Base-by-base conservation (phyloP, 2,797 vertebrate genomes). In the Otolemur crassicaudatus region DNA sequence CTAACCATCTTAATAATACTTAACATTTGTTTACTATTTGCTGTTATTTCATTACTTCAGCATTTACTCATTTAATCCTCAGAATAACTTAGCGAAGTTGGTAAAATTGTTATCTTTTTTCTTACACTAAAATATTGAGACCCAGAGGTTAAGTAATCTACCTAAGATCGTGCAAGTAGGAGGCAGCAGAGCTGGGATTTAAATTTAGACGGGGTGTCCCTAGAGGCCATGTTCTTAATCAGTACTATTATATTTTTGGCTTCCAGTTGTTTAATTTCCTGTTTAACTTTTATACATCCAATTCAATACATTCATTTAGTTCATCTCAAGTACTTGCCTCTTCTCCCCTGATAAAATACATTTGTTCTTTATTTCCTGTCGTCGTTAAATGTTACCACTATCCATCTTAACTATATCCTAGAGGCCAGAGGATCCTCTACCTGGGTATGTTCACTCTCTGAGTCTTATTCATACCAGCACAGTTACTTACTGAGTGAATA, bases 241-340 rank as follows among this genome's bases (percentile, higher is more conserved):
- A 43, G 17, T 58, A 22, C 37, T 63, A 19, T n/a, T 63, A 8
- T 37, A 34, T 69, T 37, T 76, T 95, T 76, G 53, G 53, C 56
- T 76, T 89, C 56, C 17, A 46, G 13, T 73, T 75, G 43, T 73
- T 29, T 91, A 91, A 94, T 40, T 93, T 96, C 67, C 43, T 75
- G 6, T 93, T 88, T 93, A 96, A 92, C 76, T 90, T 95, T 87
- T 92, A 53, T 90, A 20, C 40, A 72, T 79, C 65, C 40, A 22
- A 76, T 94, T 80, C 31, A 91, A 0, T 73, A 43, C 29, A 87
- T 95, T 20, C 40, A 73, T 96, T 95, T 29, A 56, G 19, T 90
- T 94, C 40, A 60, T 91, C 63, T 85, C 65, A 84, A 67, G 49
- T 75, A 60, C 31, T 29, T 93, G 34, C 69, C 25, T 34, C 34